Evolutionary conservation across 2,888 invertebrate species (phyloP).

Genomic region (Linnaemya vulpina): DNA sequence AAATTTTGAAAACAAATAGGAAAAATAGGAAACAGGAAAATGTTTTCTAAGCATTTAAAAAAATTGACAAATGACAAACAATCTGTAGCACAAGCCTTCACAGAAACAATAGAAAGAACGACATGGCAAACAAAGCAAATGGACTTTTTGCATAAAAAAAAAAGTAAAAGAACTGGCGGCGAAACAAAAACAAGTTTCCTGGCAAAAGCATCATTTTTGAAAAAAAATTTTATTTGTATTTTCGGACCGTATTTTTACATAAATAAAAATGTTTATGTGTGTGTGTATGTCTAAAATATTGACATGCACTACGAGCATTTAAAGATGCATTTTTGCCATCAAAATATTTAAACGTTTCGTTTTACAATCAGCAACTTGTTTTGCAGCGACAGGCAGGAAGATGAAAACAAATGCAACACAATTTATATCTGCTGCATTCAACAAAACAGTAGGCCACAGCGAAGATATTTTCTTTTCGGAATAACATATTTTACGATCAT

Average conservation of each 20-base stretch:
- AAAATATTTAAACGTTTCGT: background rate
- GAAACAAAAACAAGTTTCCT: conserved; percentile 25
- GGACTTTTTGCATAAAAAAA: background rate
- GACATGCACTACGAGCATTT: too few relatives aligned
- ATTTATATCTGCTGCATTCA: background rate
- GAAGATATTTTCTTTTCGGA: too few relatives aligned
- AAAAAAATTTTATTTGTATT: background rate
- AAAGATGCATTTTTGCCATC: background rate
- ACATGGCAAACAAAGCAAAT: conserved; percentile 12
- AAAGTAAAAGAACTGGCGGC: background rate
- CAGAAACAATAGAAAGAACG: conserved; percentile 31
- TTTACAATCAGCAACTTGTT: background rate
- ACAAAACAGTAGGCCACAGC: background rate
- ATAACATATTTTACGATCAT: too few relatives aligned
- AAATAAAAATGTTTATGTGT: too few relatives aligned
- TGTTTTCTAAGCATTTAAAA: conserved; percentile 32
- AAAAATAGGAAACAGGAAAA: background rate
- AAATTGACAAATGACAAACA: conserved; percentile 52
- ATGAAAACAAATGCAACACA: conserved; percentile 5
- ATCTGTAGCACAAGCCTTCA: conserved; percentile 2
- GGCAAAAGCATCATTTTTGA: background rate
- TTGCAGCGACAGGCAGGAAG: conserved; percentile 3
- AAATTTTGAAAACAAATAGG: conserved; percentile 10
- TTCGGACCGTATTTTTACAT: too few relatives aligned
- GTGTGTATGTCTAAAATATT: too few relatives aligned